phyloP scores from a whole-genome alignment of 2,113 vertebrate genomes.

The Pelmatolapia mariae region DNA sequence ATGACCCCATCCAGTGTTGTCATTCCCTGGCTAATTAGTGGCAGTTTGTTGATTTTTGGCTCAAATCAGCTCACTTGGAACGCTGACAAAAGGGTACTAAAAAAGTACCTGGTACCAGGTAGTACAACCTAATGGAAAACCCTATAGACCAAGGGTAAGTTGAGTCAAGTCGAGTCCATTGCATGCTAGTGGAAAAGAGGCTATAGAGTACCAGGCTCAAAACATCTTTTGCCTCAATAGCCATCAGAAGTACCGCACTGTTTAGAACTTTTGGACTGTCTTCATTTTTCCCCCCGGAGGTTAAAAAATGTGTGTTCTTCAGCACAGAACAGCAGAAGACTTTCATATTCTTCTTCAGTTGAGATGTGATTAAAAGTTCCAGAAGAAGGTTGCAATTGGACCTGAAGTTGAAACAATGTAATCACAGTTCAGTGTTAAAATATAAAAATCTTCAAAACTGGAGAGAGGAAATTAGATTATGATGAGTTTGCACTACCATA shows the following conservation, averaged over 20 bases:
- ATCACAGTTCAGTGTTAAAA: not conserved
- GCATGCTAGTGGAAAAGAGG: not conserved
- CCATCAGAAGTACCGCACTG: not conserved
- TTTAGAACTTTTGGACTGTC: not conserved
- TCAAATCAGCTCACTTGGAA: not conserved
- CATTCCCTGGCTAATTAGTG: not conserved
- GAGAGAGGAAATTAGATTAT: not conserved
- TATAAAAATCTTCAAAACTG: not conserved
- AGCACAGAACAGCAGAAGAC: not conserved
- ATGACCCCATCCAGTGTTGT: not conserved
- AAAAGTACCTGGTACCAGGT: not conserved
- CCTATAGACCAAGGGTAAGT: not conserved
- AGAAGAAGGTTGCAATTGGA: not conserved
- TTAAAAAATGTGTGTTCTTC: not conserved
- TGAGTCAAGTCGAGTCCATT: not conserved
- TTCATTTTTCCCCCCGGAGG: fast-evolving
- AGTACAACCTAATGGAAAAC: not conserved
- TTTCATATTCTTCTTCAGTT: not conserved
- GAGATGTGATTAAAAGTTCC: not conserved
- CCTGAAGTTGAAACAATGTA: not conserved
- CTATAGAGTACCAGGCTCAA: not conserved
- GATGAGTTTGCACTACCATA: not conserved
- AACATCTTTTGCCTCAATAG: not conserved
- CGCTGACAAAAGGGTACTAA: not conserved
- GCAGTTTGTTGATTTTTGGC: not conserved